Evolutionary conservation across 2,888 invertebrate genomes (phyloP).

Genomic region (Sminthurides aquaticus): DNA sequence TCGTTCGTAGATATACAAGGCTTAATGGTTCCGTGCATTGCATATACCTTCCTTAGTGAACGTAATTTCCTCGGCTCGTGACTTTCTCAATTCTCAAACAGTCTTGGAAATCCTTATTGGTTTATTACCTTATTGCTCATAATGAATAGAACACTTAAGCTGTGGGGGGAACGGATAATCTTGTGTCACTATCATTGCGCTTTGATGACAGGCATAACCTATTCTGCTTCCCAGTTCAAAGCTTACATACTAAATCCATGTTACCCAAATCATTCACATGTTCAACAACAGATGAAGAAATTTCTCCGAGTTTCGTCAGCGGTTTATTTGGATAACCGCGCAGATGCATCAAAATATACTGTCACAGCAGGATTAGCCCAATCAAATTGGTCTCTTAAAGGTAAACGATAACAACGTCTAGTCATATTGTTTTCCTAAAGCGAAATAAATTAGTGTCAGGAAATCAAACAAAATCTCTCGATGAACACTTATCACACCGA

Average conservation of each 20-base stretch:
- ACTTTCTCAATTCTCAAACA: background rate
- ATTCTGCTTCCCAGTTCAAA: too few species aligned
- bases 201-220: too few species aligned
- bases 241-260: too few species aligned
- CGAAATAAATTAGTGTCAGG: background rate
- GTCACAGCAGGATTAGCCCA: background rate
- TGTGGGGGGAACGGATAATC: too few species aligned
- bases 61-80: background rate
- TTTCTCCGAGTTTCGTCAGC: too few species aligned
- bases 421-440: background rate
- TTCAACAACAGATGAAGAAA: too few species aligned
- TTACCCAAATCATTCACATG: too few species aligned
- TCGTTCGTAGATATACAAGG: background rate
- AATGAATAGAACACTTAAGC: too few species aligned
- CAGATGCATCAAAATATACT: background rate
- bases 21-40: background rate
- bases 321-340: background rate
- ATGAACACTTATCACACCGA: constrained; percentile 6
- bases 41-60: background rate
- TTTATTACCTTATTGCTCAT: background rate
- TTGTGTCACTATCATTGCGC: too few species aligned
- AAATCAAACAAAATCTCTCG: background rate
- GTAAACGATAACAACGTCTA: too few species aligned
- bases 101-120: background rate
- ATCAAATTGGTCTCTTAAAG: too few species aligned